Evolutionary conservation across 2,888 invertebrate species (phyloP).

Genomic region (Phengaris arion): DNA sequence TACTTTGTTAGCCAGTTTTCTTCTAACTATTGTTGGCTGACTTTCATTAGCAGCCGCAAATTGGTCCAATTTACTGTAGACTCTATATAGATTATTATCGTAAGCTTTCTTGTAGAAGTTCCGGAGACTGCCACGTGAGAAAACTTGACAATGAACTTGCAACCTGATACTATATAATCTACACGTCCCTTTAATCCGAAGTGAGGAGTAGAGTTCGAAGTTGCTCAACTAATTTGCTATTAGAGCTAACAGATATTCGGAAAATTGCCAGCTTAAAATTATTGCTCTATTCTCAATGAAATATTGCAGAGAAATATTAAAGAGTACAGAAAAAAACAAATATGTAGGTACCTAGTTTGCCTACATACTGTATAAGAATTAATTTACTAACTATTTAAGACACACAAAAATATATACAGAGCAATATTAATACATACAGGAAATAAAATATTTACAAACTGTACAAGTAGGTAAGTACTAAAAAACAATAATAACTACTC

Average conservation of each 20-base stretch:
- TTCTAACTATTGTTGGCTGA: conserved; percentile 22
- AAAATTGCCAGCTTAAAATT: conserved; percentile 22
- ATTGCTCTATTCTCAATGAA: not conserved
- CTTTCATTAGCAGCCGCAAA: conserved; percentile 50
- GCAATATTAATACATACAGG: no score
- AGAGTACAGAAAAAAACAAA: no score
- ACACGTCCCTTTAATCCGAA: conserved; percentile 37
- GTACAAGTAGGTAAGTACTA: no score
- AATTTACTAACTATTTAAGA: no score
- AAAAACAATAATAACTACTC: no score
- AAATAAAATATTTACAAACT: no score
- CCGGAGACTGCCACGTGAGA: conserved; percentile 52
- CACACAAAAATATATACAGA: no score
- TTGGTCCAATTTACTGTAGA: conserved; percentile 57
- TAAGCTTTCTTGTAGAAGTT: conserved; percentile 53
- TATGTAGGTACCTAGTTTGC: no score
- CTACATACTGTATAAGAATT: no score
- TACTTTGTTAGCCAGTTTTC: conserved; percentile 1
- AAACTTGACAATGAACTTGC: conserved; percentile 52
- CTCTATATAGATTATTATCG: conserved; percentile 53
- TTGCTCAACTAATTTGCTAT: conserved; percentile 37
- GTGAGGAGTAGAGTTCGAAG: conserved; percentile 35
- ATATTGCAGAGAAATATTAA: not conserved
- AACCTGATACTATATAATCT: conserved; percentile 38
- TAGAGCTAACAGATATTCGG: conserved; percentile 28